These are phyloP conservation scores for Tautogolabrus adspersus DNA, from an alignment of 2,113 vertebrate species.

Conservation along the genomic window DNA sequence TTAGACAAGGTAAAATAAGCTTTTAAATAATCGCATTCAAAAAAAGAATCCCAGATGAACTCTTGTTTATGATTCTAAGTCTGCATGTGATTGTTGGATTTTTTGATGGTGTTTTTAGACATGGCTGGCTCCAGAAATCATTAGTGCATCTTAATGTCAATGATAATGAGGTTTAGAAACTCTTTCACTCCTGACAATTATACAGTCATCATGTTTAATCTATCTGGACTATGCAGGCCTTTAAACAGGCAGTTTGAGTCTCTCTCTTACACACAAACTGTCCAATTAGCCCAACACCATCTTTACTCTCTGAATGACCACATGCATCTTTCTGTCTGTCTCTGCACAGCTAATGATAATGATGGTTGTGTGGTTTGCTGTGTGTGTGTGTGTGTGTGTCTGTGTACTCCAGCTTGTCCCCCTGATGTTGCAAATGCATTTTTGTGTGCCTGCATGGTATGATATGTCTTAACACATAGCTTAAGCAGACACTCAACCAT, in stretches of 20 bases:
- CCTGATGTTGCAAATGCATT: slow-evolving; percentile 51
- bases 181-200: slow-evolving; percentile 65
- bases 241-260: slow-evolving; percentile 39
- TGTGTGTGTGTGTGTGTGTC: slow-evolving; percentile 24
- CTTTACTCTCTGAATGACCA: slow-evolving; percentile 63
- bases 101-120: slow-evolving; percentile 57
- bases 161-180: slow-evolving; percentile 72
- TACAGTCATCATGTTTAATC: slow-evolving; percentile 68
- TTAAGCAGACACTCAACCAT: slow-evolving; percentile 68
- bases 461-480: slow-evolving; percentile 61
- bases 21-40: slow-evolving; percentile 21
- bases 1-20: slow-evolving; percentile 25
- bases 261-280: slow-evolving; percentile 9
- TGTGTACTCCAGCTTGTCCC: slow-evolving; percentile 14
- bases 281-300: slow-evolving; percentile 71
- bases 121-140: slow-evolving; percentile 50
- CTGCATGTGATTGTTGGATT: slow-evolving; percentile 53
- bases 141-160: slow-evolving; percentile 67
- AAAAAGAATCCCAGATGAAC: slow-evolving; percentile 14
- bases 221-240: slow-evolving; percentile 44
- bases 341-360: slow-evolving; percentile 72
- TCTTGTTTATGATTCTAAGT: slow-evolving; percentile 11
- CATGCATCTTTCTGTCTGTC: slow-evolving; percentile 72
- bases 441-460: slow-evolving; percentile 56
- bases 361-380: slow-evolving; percentile 32